phyloP scores from a whole-genome alignment of 2,888 invertebrate species.

The Mactromeris polynyma region DNA sequence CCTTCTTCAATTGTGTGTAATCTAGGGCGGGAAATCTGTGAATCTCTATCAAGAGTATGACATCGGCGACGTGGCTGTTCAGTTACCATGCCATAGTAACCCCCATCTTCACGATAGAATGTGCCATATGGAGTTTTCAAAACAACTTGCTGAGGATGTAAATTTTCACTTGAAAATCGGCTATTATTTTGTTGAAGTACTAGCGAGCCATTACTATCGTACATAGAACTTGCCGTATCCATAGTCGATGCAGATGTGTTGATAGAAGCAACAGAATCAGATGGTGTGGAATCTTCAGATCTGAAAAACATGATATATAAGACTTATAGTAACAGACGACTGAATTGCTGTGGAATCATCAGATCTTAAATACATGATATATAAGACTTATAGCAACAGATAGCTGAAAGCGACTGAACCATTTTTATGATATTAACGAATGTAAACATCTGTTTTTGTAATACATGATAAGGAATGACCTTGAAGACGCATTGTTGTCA shows the following conservation, averaged over 20 bases:
- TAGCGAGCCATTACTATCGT: conserved; percentile 69
- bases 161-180: conserved; percentile 63
- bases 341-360: too few relatives aligned
- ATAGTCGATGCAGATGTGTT: conserved; percentile 74
- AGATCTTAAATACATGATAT: too few relatives aligned
- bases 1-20: conserved; percentile 83
- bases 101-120: conserved; percentile 82
- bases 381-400: too few relatives aligned
- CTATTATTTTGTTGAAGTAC: conserved; percentile 49
- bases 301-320: too few relatives aligned
- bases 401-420: too few relatives aligned
- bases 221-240: conserved; percentile 61
- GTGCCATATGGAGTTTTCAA: conserved; percentile 84
- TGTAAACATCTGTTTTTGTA: too few relatives aligned
- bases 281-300: conserved; percentile 79
- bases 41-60: conserved; percentile 82
- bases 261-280: conserved; percentile 74
- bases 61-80: conserved; percentile 81
- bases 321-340: too few relatives aligned
- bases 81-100: conserved; percentile 79
- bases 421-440: too few relatives aligned
- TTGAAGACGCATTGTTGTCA: too few relatives aligned
- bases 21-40: conserved; percentile 77
- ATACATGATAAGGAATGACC: too few relatives aligned
- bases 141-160: conserved; percentile 78